Percentiles rank a stretch among this genome's conserved stretches.
phyloP scores from a whole-genome alignment of 2,113 vertebrate genomes.

The Butastur rufipennis region DNA sequence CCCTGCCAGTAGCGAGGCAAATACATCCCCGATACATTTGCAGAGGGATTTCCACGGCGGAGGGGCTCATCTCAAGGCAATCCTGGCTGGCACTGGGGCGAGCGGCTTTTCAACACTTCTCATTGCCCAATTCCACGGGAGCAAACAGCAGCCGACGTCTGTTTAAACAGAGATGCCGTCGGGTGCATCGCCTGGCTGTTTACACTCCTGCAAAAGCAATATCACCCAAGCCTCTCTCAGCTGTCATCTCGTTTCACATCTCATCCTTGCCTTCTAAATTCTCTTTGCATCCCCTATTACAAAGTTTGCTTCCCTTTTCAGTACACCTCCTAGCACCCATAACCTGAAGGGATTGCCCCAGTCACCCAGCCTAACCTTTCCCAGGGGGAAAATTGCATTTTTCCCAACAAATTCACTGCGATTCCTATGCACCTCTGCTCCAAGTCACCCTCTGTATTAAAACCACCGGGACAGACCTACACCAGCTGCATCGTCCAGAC shows the following conservation, averaged over 20 bases:
- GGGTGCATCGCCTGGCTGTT: not conserved
- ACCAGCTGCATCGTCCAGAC: not conserved
- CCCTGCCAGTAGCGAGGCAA: not conserved
- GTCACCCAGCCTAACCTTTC: not conserved
- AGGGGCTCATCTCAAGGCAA: not conserved
- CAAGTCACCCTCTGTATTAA: not conserved
- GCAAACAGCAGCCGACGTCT: not conserved
- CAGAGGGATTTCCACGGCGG: not conserved
- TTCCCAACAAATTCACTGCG: not conserved
- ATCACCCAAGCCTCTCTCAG: not conserved
- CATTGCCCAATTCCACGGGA: not conserved
- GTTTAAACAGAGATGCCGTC: not conserved
- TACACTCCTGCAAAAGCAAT: not conserved
- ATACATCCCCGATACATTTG: not conserved
- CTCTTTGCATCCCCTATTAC: rapidly evolving
- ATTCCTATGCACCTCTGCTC: not conserved
- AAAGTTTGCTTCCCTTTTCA: not conserved
- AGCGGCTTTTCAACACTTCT: not conserved
- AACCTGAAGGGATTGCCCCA: not conserved
- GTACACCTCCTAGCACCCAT: rapidly evolving
- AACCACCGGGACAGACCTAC: not conserved
- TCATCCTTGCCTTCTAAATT: not conserved
- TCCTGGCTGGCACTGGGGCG: not conserved
- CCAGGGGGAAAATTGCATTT: not conserved
- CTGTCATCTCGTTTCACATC: not conserved